Percentiles rank a stretch among this genome's conserved stretches.
These are phyloP conservation scores for Cyclura pinguis DNA, from an alignment of 2,797 vertebrate species.

Conservation along the genomic window DNA sequence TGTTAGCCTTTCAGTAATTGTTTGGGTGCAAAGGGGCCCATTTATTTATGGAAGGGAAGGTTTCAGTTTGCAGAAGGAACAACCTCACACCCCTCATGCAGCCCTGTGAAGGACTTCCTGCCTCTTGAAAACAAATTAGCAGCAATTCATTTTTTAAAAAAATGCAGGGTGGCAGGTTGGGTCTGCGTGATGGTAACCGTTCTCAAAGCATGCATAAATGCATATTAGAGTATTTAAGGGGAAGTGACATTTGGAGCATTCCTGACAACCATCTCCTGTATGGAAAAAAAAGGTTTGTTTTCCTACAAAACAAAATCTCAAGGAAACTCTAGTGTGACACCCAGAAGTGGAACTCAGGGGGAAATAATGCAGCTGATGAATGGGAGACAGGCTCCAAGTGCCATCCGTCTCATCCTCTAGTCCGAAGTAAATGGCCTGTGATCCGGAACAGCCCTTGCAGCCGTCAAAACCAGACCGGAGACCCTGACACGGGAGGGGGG, in stretches of 20 bases:
- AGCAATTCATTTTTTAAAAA: constrained; percentile 62
- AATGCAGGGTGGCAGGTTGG: constrained; percentile 44
- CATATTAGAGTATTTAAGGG: constrained; percentile 71
- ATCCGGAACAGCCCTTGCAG: no score
- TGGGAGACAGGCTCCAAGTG: no score
- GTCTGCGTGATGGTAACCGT: constrained; percentile 61
- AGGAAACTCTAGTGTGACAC: no score
- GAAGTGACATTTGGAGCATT: constrained; percentile 54
- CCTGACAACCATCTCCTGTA: constrained; percentile 59
- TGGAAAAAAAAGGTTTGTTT: constrained; percentile 36
- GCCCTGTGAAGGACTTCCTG: constrained; percentile 62
- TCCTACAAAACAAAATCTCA: no score
- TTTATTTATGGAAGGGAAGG: constrained; percentile 33
- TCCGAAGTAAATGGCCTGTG: no score
- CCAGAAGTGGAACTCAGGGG: no score
- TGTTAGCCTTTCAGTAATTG: constrained; percentile 39
- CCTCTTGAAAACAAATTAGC: constrained; percentile 73
- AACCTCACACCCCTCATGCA: constrained; percentile 36
- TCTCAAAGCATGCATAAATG: constrained; percentile 70
- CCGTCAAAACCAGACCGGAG: no score
- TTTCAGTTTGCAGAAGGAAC: constrained; percentile 52
- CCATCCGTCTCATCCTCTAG: no score
- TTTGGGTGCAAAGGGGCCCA: constrained; percentile 37
- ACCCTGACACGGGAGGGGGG: no score
- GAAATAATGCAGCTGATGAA: no score